Base-by-base conservation (phyloP, 37 sponge, comb jelly and placozoan genomes). In the Aphrocallistes beatrix region DNA sequence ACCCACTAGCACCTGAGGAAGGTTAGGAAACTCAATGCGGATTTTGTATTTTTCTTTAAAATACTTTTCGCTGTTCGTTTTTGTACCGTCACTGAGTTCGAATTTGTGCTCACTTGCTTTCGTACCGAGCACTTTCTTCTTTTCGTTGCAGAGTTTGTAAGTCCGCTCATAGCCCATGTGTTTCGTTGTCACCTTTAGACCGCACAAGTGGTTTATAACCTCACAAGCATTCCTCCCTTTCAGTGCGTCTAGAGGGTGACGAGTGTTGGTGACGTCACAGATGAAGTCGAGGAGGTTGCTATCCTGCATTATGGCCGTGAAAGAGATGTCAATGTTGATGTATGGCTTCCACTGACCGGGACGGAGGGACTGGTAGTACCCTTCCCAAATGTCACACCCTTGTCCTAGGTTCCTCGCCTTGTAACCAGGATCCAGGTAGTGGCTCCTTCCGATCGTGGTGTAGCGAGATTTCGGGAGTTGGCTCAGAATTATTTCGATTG, bases 321-420 rank as follows among this genome's bases (percentile, higher is more conserved):
- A 36, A 16, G 86, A 17, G 37, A 86, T 82, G 32, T 47, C 39
- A 17, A 82, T 8, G 28, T 82, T 82, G 19, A 82, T 16, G 83
- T 23, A 82, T 6, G 45, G 45, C 28, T 60, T 85, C 93, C 90
- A 90, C 23, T 60, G 40, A 82, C 51, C 38, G 17, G 93, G 93
- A 1, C 89, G 30, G 13, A 86, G 51, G 36, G 85, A 86, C 83
- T 87, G 88, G 69, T 86, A 87, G 60, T 88, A 82, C 10, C 93
- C 93, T 45, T 37, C 49, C 93, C 93, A 92, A 25, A 88, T 87
- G 37, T 90, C 93, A 16, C 87, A 84, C 28, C 93, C 93, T 36
- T 37, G 37, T 38, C 93, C 93, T 0, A 92, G 85, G 19, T 37
- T 0, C 39, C 36, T 38, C 17, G 9, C 23, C 10, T 38, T 25